phyloP scores from a whole-genome alignment of 2,113 vertebrate species.

The Plecotus auritus region DNA sequence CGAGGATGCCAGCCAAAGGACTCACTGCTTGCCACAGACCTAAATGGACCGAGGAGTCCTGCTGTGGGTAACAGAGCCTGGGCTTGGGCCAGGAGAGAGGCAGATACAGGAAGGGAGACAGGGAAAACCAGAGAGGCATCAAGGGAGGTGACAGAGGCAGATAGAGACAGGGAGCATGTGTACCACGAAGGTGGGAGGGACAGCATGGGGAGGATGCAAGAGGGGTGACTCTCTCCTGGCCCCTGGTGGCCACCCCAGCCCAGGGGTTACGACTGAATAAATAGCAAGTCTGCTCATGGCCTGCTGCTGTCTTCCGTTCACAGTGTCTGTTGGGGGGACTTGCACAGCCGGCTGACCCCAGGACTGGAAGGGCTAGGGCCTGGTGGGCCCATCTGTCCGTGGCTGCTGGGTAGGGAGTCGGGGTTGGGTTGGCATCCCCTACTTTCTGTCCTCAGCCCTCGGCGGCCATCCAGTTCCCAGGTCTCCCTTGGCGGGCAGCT shows the following conservation, averaged over 20 bases:
- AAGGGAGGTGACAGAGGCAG: neutral
- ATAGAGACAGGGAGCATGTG: neutral
- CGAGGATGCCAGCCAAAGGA: neutral
- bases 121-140: neutral
- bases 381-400: constrained; percentile 38
- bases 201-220: neutral
- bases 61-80: neutral
- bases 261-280: constrained; percentile 68
- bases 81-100: neutral
- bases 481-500: constrained; percentile 56
- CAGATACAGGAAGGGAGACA: neutral
- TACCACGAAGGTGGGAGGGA: neutral
- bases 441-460: constrained; percentile 67
- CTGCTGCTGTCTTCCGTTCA: constrained; percentile 70
- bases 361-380: constrained; percentile 11
- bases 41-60: neutral
- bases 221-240: constrained; percentile 34
- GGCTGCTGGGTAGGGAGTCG: constrained; percentile 25
- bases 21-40: neutral
- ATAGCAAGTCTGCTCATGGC: constrained; percentile 61
- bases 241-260: constrained; percentile 41
- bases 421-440: constrained; percentile 27
- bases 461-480: constrained; percentile 52
- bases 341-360: constrained; percentile 13
- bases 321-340: constrained; percentile 68